These are phyloP conservation scores for Myoxocephalus aenaeus DNA, from an alignment of 2,797 vertebrate genomes.

Conservation along the genomic window DNA sequence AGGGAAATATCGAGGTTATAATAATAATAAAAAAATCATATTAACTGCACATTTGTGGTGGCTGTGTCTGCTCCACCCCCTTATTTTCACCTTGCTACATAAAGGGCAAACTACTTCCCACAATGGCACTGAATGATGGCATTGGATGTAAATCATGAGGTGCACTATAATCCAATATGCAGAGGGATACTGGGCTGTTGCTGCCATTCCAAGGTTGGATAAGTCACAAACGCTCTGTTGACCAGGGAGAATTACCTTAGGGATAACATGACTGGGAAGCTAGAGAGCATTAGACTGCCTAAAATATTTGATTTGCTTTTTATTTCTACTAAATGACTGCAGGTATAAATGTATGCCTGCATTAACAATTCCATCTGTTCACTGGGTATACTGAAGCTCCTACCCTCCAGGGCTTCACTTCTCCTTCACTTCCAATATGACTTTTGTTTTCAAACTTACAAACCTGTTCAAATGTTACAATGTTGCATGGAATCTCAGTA, in stretches of 20 bases:
- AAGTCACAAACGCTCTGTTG: conserved; percentile 5
- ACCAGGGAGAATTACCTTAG: not conserved
- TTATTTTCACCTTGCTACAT: not conserved
- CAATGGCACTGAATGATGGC: not conserved
- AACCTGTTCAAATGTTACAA: conserved; percentile 52
- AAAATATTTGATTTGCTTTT: not conserved
- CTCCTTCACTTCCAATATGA: conserved; percentile 33
- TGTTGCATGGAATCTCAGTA: conserved; percentile 44
- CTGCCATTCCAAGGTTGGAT: conserved; percentile 1
- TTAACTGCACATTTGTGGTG: not conserved
- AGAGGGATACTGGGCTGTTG: not conserved
- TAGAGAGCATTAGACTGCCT: not conserved
- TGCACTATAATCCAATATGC: not conserved
- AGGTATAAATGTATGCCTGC: not conserved
- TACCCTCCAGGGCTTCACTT: conserved; percentile 29
- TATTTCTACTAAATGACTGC: not conserved
- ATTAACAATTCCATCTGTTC: conserved; percentile 35
- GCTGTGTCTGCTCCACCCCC: not conserved
- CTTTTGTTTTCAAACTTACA: conserved; percentile 49
- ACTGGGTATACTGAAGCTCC: conserved; percentile 3
- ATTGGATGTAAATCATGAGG: not conserved
- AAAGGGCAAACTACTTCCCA: not conserved
- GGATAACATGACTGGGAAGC: not conserved
- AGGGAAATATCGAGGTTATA: not conserved
- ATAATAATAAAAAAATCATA: not conserved